These are phyloP conservation scores for Ormyrus labotus DNA, from an alignment of 2,888 invertebrate genomes.

Conservation along the genomic window DNA sequence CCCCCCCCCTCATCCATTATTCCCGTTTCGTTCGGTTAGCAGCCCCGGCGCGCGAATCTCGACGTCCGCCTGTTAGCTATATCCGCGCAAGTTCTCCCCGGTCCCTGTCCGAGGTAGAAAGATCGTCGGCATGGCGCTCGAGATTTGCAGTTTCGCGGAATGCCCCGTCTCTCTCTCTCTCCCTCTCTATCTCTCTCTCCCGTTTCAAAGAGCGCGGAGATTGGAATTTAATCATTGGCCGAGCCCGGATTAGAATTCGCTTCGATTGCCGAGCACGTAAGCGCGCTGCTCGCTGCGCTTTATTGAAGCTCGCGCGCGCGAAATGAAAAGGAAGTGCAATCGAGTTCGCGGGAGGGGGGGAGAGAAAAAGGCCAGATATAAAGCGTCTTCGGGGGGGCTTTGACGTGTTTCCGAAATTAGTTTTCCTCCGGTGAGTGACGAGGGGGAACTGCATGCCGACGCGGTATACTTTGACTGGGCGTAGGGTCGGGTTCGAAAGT, in stretches of 20 bases:
- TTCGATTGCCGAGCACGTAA: conserved; percentile 36
- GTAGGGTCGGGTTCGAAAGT: no score
- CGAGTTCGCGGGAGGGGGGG: no score
- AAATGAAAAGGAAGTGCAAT: conserved; percentile 21
- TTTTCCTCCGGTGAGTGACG: no score
- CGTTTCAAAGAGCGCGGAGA: conserved; percentile 35
- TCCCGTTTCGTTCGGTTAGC: conserved; percentile 4
- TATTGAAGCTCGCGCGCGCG: background rate
- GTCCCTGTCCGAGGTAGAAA: conserved; percentile 6
- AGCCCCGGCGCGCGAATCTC: conserved; percentile 1
- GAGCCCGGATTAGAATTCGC: conserved; percentile 35
- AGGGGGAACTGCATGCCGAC: no score
- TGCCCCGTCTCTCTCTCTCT: background rate
- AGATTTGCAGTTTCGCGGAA: conserved; percentile 48
- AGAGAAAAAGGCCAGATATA: no score
- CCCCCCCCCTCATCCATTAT: conserved; percentile 44
- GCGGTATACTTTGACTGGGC: no score
- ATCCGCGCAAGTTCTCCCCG: no score
- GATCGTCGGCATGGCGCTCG: conserved; percentile 12
- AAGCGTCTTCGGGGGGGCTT: no score
- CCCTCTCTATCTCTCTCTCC: background rate
- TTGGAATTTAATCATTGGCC: conserved; percentile 54
- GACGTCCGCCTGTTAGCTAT: background rate
- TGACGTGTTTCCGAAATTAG: no score
- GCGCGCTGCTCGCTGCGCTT: background rate